Base-by-base conservation (phyloP, 2,113 vertebrate species). In the Seriola aureovittata region DNA sequence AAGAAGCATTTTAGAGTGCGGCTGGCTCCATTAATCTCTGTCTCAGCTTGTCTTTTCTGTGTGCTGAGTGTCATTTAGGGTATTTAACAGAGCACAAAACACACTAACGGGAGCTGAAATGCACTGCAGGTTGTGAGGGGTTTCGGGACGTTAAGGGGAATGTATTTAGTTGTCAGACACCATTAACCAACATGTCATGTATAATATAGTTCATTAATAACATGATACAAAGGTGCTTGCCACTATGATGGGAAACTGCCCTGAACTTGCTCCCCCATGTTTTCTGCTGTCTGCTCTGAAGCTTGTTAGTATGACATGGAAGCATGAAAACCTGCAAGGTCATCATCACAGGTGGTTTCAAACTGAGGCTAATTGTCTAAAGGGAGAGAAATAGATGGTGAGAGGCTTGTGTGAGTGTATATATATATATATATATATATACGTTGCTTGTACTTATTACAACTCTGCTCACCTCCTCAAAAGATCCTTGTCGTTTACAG, bases 261-360 rank as follows among this genome's bases (percentile, higher is more conserved):
- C 67, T 66, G 66, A 80, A 79, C 75, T 38, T 8, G 46, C 42
- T 44, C 36, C 78, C 29, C 67, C 55, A 32, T 57, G 52, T 9
- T 10, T 54, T 63, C 70, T 23, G 55, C 63, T 78, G 71, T 72
- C 66, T 70, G 69, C 78, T 50, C 44, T 4, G 0, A 58, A 44
- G 68, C 72, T 86, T 40, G 23, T 87, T 82, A 66, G 54, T 46
- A 76, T 75, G 72, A 50, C 50, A 34, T 34, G 0, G 32, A 38
- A 66, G 81, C 81, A 72, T 66, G 34, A 62, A 87, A 79, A 71
- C 29, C 79, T 77, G 48, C 78, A 78, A 87, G 86, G 89, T 88
- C 87, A 82, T 88, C 46, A 62, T 85, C 63, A 46, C 68, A 58
- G 77, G 16, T 58, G 57, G n/a, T 78, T 86, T 64, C 8, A 64